phyloP scores from a whole-genome alignment of 2,113 vertebrate genomes.

The Calypte anna region DNA sequence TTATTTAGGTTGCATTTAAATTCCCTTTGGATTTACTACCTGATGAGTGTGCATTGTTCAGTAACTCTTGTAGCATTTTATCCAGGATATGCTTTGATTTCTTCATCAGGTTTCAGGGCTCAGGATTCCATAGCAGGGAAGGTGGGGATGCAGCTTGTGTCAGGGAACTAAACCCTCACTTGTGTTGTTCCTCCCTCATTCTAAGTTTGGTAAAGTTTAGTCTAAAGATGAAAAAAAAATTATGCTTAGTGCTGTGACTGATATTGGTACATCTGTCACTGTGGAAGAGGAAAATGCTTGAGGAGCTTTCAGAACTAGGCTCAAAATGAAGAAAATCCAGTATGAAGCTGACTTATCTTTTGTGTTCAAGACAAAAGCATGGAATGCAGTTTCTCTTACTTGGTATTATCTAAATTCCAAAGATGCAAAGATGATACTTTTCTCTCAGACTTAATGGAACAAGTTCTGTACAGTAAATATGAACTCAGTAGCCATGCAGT shows the following conservation, averaged over 20 bases:
- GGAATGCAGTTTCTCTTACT: background rate
- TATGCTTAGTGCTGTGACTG: background rate
- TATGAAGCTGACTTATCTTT: background rate
- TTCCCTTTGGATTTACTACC: background rate
- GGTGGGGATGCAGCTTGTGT: rapidly evolving
- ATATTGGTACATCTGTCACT: background rate
- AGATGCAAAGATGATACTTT: background rate
- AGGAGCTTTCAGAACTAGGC: background rate
- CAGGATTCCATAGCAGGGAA: background rate
- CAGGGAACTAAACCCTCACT: background rate
- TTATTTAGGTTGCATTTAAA: background rate
- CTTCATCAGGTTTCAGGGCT: background rate
- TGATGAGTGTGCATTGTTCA: background rate
- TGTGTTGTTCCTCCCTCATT: background rate
- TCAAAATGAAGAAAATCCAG: background rate
- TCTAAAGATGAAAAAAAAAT: background rate
- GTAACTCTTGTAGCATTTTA: background rate
- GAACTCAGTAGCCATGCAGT: background rate
- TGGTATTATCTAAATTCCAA: background rate
- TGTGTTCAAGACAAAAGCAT: background rate
- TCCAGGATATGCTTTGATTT: background rate
- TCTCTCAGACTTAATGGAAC: background rate
- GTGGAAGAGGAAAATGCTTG: background rate
- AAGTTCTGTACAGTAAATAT: background rate
- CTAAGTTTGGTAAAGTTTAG: background rate